Conservation (phyloP, 2,113 vertebrate genomes). For the Petromus typicus region DNA sequence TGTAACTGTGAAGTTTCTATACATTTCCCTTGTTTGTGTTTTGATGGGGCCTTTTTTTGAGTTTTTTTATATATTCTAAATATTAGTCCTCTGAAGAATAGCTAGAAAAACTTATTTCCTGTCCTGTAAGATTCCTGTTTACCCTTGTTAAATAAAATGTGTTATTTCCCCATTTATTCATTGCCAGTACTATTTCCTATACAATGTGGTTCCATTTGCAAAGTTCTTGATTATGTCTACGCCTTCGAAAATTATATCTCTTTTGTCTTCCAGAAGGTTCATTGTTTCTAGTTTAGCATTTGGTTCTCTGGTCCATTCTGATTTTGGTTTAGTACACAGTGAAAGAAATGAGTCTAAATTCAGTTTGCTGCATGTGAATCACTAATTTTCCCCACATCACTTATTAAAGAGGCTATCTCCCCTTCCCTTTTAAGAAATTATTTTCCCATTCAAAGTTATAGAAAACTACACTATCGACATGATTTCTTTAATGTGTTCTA, state of each 20-base stretch:
- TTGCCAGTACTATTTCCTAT: neutral
- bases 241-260: neutral
- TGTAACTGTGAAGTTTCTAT: neutral
- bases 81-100: neutral
- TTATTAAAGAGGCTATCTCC: neutral
- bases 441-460: conserved; percentile 80
- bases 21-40: neutral
- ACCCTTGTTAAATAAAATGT: neutral
- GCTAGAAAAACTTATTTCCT: neutral
- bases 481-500: neutral
- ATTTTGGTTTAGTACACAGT: neutral
- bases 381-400: neutral
- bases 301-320: neutral
- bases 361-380: neutral
- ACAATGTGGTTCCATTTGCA: neutral
- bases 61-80: neutral
- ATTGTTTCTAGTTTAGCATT: neutral
- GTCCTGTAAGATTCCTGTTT: neutral
- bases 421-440: conserved; percentile 86
- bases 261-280: neutral
- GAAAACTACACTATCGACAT: conserved; percentile 82
- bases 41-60: neutral
- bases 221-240: neutral
- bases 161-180: neutral
- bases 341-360: neutral